Evolutionary conservation across 2,113 vertebrate genomes (phyloP).

Genomic region (Corapipo altera): DNA sequence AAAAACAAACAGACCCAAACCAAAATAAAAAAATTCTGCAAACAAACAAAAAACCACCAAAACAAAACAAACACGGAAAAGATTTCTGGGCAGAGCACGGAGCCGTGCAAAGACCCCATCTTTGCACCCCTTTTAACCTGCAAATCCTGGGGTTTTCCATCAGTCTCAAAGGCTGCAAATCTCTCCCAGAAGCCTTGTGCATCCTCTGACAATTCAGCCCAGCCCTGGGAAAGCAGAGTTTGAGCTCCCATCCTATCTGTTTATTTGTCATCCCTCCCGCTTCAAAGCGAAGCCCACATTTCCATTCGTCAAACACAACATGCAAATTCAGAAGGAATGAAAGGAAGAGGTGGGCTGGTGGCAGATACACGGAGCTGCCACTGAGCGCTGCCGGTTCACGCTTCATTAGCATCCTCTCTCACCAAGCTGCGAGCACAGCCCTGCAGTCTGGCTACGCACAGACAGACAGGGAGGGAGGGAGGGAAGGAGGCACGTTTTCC

Average conservation of each 20-base stretch:
- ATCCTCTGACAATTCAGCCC: neutral
- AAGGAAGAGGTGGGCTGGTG: constrained; percentile 60
- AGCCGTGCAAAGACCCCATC: neutral
- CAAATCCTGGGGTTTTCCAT: neutral
- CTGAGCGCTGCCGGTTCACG: constrained; percentile 47
- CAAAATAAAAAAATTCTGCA: no score
- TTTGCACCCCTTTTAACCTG: neutral
- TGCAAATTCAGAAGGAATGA: neutral
- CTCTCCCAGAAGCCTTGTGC: neutral
- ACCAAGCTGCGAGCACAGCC: constrained; percentile 48
- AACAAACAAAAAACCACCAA: no score
- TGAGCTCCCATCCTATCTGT: neutral
- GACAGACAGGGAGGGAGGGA: neutral
- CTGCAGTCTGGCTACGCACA: constrained; percentile 28
- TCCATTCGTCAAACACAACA: constrained; percentile 53
- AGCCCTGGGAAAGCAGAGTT: neutral
- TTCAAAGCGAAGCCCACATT: constrained; percentile 57
- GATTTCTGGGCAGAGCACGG: neutral
- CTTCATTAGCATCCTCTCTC: constrained; percentile 65
- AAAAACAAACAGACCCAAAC: no score
- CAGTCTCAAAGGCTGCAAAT: neutral
- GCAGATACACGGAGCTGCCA: constrained; percentile 33
- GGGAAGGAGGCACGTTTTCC: neutral
- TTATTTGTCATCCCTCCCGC: constrained; percentile 12
- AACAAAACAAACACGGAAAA: neutral